Conservation (phyloP, 2,888 invertebrate genomes). For the Polydrusus cervinus region DNA sequence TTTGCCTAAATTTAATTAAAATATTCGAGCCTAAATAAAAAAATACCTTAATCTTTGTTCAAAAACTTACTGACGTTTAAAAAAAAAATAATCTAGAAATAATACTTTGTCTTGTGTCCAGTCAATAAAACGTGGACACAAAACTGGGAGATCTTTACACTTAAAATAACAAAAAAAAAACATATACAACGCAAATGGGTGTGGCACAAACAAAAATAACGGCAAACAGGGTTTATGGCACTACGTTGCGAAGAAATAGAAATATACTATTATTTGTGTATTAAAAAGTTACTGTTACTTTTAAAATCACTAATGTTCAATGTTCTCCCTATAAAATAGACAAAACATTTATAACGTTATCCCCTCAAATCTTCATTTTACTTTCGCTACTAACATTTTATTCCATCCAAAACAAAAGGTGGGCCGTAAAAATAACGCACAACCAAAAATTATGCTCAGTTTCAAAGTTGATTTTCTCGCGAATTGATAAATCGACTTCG, state of each 20-base stretch:
- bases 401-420: no score
- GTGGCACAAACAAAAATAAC: slow-evolving; percentile 16
- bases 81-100: slow-evolving; percentile 19
- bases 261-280: background rate
- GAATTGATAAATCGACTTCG: no score
- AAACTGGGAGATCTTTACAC: slow-evolving; percentile 29
- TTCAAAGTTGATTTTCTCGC: no score
- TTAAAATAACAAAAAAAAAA: slow-evolving; percentile 29
- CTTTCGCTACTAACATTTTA: no score
- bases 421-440: no score
- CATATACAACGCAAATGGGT: slow-evolving; percentile 32
- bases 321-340: no score
- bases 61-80: background rate
- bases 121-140: slow-evolving; percentile 49
- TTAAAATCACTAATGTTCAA: no score
- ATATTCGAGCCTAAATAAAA: background rate
- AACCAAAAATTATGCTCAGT: no score
- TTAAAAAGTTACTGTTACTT: background rate
- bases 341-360: no score
- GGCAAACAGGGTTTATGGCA: slow-evolving; percentile 19
- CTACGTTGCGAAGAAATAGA: background rate
- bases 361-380: no score
- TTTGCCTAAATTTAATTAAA: background rate
- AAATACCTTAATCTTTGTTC: background rate
- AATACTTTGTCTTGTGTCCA: slow-evolving; percentile 29